A percentile compares a stretch with the other conserved stretches of the same genome.
phyloP scores from a whole-genome alignment of 2,797 vertebrate genomes.

The Cyclura pinguis region DNA sequence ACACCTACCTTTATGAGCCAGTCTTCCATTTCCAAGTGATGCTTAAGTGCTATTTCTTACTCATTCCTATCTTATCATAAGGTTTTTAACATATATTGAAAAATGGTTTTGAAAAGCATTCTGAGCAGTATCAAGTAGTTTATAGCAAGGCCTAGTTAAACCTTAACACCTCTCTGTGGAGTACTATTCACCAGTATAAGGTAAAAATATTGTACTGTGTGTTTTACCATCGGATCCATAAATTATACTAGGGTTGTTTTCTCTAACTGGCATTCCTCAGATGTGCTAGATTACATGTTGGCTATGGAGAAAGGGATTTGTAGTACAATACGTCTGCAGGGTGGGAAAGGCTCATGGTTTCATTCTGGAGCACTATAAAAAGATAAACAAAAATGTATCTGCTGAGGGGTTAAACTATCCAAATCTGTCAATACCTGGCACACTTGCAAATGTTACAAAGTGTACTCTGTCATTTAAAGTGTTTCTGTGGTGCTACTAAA shows the following conservation, averaged over 20 bases:
- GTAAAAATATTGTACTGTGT: background rate
- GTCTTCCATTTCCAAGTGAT: background rate
- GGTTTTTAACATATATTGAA: too few species aligned
- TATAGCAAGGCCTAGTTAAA: background rate
- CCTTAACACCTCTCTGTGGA: background rate
- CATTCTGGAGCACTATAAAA: background rate
- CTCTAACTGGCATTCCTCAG: background rate
- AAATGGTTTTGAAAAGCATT: background rate
- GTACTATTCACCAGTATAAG: background rate
- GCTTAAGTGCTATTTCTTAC: background rate
- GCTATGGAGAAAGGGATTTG: background rate
- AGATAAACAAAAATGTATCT: background rate
- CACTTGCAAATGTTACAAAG: background rate
- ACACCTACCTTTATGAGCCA: background rate
- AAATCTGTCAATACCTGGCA: background rate
- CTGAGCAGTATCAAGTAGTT: background rate
- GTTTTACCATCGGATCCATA: background rate
- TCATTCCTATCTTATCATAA: background rate
- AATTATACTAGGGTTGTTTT: background rate
- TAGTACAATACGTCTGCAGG: background rate
- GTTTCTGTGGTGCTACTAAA: background rate
- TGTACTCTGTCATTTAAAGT: background rate
- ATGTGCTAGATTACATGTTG: background rate
- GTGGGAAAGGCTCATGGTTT: too few species aligned
- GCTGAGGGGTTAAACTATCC: background rate